Base-by-base conservation (phyloP, 2,797 vertebrate genomes). In the Dallia pectoralis region DNA sequence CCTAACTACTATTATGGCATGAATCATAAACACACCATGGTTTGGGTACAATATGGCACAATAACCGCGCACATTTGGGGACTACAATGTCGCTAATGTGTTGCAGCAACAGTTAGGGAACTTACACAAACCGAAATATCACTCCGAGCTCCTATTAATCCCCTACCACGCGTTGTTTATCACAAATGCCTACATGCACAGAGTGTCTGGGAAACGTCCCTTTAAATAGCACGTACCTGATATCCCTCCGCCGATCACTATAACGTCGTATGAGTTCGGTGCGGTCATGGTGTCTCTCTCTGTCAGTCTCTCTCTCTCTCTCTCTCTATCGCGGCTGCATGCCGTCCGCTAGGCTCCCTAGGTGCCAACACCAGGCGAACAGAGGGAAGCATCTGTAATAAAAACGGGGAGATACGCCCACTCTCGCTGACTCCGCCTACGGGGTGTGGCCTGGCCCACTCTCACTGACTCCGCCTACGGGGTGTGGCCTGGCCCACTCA, bases 191-290 rank as follows among this genome's bases (percentile, higher is more conserved):
- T n/a, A 4, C 18, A 64, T n/a, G n/a, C 40, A 29, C 44, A 44
- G 8, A 44, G 8, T 44, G 18, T 5, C 44, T 66, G 12, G 32
- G 19, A 77, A 77, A 67, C 49, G 76, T 14, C 56, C 66, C 30
- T 25, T 51, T 29, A 71, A 61, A 36, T 77, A 51, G 40, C 69
- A 87, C 94, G 85, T 75, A 98, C 97, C 97, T 93, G 97, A 98
- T 80, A 98, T 95, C 71, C 97, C 96, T 76, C 91, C 96, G 73
- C 96, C 97, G 82, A 98, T 87, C 82, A 98, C 96, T 12, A 98
- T 82, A 71, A 96, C 96, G 9, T 98, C 96, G 90, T 87, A 95
- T 74, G 86, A 90, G 93, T 88, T 75, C 73, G 85, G 61, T 68
- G 91, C 92, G 84, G 95, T 95, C 93, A 90, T 91, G 90, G 70